Conservation (phyloP, 2,797 vertebrate genomes). For the Lagorchestes hirsutus region DNA sequence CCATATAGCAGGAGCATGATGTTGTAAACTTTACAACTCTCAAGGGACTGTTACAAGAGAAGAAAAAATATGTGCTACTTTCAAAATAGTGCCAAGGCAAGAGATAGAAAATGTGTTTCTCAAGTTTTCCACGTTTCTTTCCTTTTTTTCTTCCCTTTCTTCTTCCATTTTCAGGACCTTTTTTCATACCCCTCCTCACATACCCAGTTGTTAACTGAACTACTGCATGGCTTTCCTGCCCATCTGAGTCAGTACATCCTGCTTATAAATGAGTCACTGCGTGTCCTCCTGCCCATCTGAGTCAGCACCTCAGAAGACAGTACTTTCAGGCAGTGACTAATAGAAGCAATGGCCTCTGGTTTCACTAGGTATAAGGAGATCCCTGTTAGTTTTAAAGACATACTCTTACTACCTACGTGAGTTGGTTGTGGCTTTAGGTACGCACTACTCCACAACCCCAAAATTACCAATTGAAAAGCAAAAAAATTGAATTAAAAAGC, state of each 20-base stretch:
- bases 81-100: neutral
- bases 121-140: neutral
- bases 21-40: neutral
- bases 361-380: neutral
- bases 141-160: neutral
- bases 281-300: neutral
- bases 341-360: neutral
- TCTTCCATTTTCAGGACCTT: neutral
- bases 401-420: neutral
- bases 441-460: neutral
- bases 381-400: neutral
- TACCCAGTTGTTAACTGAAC: neutral
- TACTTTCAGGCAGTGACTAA: neutral
- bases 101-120: neutral
- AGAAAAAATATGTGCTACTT: neutral
- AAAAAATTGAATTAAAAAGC: neutral
- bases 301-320: neutral
- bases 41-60: neutral
- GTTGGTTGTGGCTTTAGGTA: neutral
- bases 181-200: neutral
- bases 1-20: neutral
- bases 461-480: neutral
- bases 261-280: conserved; percentile 1
- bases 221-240: neutral
- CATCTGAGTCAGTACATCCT: neutral